Conservation (phyloP, 2,797 vertebrate genomes). For the Florisuga fusca region DNA sequence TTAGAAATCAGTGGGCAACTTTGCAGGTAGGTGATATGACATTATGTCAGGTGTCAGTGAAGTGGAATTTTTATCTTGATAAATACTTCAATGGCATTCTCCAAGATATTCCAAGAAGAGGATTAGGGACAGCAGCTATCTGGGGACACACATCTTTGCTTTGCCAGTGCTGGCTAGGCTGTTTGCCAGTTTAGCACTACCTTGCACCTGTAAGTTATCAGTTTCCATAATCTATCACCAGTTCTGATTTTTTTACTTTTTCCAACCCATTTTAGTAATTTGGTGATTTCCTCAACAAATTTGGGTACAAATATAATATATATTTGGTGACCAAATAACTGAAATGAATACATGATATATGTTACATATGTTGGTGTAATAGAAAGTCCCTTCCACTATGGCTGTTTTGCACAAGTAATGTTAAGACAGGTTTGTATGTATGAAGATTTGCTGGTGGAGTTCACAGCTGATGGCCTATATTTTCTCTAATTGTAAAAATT, state of each 20-base stretch:
- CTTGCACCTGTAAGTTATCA: not conserved
- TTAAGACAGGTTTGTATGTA: not conserved
- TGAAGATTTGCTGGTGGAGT: not conserved
- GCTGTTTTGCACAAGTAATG: not conserved
- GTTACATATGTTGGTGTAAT: not conserved
- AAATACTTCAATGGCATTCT: conserved; percentile 23
- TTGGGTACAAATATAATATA: too few species aligned
- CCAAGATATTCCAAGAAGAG: conserved; percentile 27
- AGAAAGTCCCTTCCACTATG: not conserved
- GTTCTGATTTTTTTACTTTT: not conserved
- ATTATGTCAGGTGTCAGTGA: not conserved
- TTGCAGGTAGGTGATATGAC: conserved; percentile 13
- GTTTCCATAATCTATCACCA: not conserved
- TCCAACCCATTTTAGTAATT: not conserved
- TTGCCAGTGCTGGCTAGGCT: not conserved
- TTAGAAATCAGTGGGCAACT: conserved; percentile 9
- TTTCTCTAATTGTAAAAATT: not conserved
- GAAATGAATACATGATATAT: not conserved
- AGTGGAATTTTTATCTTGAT: conserved; percentile 6
- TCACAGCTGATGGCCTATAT: not conserved
- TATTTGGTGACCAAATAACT: too few species aligned
- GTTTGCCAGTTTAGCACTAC: not conserved
- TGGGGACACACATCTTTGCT: not conserved
- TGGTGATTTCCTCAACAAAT: not conserved
- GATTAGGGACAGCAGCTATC: not conserved